Base-by-base conservation (phyloP, 2,113 vertebrate genomes). In the Pelodiscus sinensis region DNA sequence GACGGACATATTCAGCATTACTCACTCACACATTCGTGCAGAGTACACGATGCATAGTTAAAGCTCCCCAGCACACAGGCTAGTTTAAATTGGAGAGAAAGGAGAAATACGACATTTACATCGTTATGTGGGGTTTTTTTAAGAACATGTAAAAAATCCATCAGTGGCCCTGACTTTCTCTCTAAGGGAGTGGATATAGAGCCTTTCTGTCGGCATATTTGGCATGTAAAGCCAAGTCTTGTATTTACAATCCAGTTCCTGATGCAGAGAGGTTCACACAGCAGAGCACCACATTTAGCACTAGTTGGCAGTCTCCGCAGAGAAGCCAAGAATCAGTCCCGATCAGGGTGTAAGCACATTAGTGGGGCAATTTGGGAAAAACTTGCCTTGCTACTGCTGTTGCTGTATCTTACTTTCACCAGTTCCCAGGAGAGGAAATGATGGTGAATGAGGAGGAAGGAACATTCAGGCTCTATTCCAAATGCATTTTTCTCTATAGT, bases 21-120 rank as follows among this genome's bases (percentile, higher is more conserved):
- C 2, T 58, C 81, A 55, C n/a, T 75, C 3, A 9, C n/a, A 1
- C 1, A 0, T 18, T 51, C 79, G 80, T 38, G 6, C 31, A 3
- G 38, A 3, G 50, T 80, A 9, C n/a, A 31, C 77, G 9, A 3
- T 0, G n/a, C 54, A 84, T 71, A 25, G 50, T 25, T 25, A 50
- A 52, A 68, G 15, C 21, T 58, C 4, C 7, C 56, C 6, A 80
- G 12, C 1, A 56, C 60, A 25, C 44, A 50, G 25, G 18, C 16
- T 58, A 2, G 8, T 57, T 52, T 6, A 8, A 44, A 15, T 29
- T 52, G 14, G 75, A 18, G 18, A 22, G 18, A 52, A 80, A 25
- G 14, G 9, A 56, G 35, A 25, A 81, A 73, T 38, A 73, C 38
- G 71, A 22, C 52, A 22, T 73, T 38, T 73, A 38, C 19, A 38